Percentiles rank a stretch among this genome's conserved stretches.
phyloP scores from a whole-genome alignment of 2,797 vertebrate species.

The Parotocinclus haroldoi region DNA sequence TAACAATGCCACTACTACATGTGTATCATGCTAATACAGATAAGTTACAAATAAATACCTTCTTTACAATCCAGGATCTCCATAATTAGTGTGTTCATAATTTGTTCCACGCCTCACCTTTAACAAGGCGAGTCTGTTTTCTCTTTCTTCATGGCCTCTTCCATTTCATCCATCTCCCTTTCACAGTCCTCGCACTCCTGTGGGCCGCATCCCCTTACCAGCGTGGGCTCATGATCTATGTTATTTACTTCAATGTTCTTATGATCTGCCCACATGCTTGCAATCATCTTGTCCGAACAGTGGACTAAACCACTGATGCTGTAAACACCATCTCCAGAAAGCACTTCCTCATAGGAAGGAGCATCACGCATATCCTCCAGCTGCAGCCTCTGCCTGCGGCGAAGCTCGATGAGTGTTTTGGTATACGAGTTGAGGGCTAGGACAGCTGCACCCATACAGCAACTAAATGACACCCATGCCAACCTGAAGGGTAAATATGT shows the following conservation, averaged over 20 bases:
- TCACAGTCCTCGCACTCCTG: conserved; percentile 76
- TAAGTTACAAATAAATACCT: too few relatives aligned
- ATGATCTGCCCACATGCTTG: conserved; percentile 64
- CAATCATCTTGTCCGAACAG: conserved; percentile 67
- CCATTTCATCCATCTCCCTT: conserved; percentile 74
- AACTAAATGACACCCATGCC: conserved; percentile 84
- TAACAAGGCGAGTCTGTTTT: conserved; percentile 67
- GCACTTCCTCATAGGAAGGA: conserved; percentile 70
- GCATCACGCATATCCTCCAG: conserved; percentile 67
- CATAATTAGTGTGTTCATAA: too few relatives aligned
- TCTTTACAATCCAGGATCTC: too few relatives aligned
- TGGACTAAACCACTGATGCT: conserved; percentile 73
- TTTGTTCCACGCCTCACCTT: conserved; percentile 1
- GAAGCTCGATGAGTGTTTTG: conserved; percentile 80
- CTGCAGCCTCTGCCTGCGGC: conserved; percentile 65
- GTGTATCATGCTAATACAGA: too few relatives aligned
- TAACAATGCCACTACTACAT: too few relatives aligned
- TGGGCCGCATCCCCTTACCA: conserved; percentile 68
- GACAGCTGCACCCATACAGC: conserved; percentile 82
- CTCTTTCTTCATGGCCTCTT: conserved; percentile 57
- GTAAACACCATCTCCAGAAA: conserved; percentile 68
- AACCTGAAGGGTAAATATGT: conserved; percentile 57
- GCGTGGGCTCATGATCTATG: conserved; percentile 66
- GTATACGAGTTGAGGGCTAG: conserved; percentile 84
- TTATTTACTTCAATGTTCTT: conserved; percentile 57